Percentiles rank a stretch among this genome's conserved stretches.
phyloP scores from a whole-genome alignment of 2,888 invertebrate species.

The Parnassius apollo region DNA sequence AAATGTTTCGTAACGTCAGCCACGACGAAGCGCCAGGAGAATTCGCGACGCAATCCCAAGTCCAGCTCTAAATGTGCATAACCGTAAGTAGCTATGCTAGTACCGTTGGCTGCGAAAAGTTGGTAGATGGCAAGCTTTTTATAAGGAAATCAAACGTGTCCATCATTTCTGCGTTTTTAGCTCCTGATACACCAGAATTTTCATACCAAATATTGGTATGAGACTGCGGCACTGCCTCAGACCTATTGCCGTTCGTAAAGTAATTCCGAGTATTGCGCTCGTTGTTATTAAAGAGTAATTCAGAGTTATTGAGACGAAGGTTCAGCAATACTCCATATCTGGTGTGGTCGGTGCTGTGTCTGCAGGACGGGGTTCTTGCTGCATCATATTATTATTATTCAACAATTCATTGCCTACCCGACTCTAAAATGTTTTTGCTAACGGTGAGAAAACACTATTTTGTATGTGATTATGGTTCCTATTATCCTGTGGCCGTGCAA shows the following conservation, averaged over 20 bases:
- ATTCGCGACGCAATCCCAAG: no score
- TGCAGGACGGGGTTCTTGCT: slow-evolving; percentile 56
- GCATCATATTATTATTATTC: slow-evolving; percentile 38
- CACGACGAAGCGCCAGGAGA: no score
- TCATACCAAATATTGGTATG: slow-evolving; percentile 45
- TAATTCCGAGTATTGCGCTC: slow-evolving; percentile 47
- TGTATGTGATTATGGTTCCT: slow-evolving; percentile 35
- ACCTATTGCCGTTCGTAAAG: slow-evolving; percentile 42
- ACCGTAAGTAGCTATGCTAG: no score
- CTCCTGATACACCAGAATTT: slow-evolving; percentile 34
- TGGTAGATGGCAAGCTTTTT: no score
- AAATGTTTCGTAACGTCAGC: no score
- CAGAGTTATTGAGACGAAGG: slow-evolving; percentile 69
- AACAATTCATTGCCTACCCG: slow-evolving; percentile 47
- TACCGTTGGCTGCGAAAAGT: no score
- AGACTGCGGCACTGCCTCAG: slow-evolving; percentile 43
- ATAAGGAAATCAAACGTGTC: slow-evolving; percentile 69
- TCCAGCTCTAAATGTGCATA: no score
- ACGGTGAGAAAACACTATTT: slow-evolving; percentile 51
- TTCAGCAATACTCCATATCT: slow-evolving; percentile 69
- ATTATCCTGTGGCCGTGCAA: no score
- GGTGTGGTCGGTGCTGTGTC: slow-evolving; percentile 57
- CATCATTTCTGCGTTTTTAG: slow-evolving; percentile 53
- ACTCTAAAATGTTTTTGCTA: slow-evolving; percentile 52
- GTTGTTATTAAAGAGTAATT: slow-evolving; percentile 55